These are phyloP conservation scores for Antedon bifida DNA, from an alignment of 35 echinoderm and acorn worm species.

Conservation along the genomic window DNA sequence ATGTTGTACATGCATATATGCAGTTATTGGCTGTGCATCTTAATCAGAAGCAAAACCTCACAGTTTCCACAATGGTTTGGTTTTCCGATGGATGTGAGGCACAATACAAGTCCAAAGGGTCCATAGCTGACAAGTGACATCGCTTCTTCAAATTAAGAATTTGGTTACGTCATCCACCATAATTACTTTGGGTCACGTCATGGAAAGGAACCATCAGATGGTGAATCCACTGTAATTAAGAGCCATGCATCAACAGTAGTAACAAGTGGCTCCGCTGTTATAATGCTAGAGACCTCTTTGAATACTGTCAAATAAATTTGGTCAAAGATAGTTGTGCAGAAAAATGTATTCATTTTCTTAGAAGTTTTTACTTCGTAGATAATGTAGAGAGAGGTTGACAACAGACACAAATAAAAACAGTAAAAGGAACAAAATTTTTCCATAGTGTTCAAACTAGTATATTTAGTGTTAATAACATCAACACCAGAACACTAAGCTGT, in stretches of 20 bases:
- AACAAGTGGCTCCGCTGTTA: constrained; percentile 8
- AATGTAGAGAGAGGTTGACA: too few species aligned
- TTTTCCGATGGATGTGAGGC: constrained; percentile 48
- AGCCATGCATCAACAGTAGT: constrained; percentile 17
- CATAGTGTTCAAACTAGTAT: too few species aligned
- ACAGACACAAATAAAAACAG: too few species aligned
- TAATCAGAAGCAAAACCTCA: constrained; percentile 5
- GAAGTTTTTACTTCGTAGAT: too few species aligned
- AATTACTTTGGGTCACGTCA: constrained; percentile 51
- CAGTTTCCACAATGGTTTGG: constrained; percentile 14
- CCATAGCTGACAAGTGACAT: constrained; percentile 46
- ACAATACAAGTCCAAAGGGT: constrained; percentile 58
- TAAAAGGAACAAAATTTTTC: too few species aligned
- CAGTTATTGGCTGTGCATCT: constrained; percentile 15
- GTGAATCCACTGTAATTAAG: constrained; percentile 33
- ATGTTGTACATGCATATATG: constrained; percentile 26
- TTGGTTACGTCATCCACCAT: constrained; percentile 2
- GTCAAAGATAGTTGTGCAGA: not conserved
- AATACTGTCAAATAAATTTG: constrained; percentile 7
- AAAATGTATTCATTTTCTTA: constrained; percentile 21
- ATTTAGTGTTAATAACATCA: too few species aligned
- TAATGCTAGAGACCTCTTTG: constrained; percentile 9
- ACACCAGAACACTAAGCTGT: too few species aligned
- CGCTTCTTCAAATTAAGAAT: constrained; percentile 13
- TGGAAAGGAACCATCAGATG: constrained; percentile 42